phyloP scores from a whole-genome alignment of 2,888 invertebrate genomes.

The Zelleria hepariella region DNA sequence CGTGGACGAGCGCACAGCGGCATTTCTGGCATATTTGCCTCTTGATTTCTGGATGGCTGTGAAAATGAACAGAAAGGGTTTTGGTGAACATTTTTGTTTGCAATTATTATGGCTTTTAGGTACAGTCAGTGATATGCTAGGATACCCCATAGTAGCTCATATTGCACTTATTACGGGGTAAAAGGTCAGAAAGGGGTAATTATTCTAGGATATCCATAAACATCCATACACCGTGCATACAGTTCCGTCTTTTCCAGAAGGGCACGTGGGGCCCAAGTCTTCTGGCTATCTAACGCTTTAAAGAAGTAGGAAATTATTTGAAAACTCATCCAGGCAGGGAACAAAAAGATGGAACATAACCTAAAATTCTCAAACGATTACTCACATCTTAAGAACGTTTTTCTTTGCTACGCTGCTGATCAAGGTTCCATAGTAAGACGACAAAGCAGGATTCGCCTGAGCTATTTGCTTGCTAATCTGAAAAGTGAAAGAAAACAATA shows the following conservation, averaged over 20 bases:
- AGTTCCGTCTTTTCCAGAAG: no score
- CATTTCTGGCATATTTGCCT: constrained; percentile 74
- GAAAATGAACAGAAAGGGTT: constrained; percentile 16
- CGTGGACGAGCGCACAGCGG: constrained; percentile 62
- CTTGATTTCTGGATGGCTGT: constrained; percentile 73
- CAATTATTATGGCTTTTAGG: no score
- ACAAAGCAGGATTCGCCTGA: constrained; percentile 42
- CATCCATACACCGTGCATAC: no score
- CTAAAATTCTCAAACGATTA: constrained; percentile 10
- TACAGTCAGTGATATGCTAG: no score
- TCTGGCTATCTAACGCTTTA: not conserved
- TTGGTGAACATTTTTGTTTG: not conserved
- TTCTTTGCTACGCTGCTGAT: constrained; percentile 72
- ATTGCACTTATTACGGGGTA: no score
- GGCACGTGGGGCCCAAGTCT: not conserved
- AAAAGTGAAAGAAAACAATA: no score
- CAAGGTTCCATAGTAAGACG: constrained; percentile 70
- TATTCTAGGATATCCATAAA: no score
- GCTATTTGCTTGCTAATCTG: constrained; percentile 67
- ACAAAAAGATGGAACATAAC: not conserved
- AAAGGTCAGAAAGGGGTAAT: no score
- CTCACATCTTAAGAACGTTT: constrained; percentile 73
- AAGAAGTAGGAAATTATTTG: not conserved
- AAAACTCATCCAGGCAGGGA: not conserved
- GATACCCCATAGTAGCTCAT: no score